Conservation (phyloP, 2,888 invertebrate species). For the Morinoia aosen region DNA sequence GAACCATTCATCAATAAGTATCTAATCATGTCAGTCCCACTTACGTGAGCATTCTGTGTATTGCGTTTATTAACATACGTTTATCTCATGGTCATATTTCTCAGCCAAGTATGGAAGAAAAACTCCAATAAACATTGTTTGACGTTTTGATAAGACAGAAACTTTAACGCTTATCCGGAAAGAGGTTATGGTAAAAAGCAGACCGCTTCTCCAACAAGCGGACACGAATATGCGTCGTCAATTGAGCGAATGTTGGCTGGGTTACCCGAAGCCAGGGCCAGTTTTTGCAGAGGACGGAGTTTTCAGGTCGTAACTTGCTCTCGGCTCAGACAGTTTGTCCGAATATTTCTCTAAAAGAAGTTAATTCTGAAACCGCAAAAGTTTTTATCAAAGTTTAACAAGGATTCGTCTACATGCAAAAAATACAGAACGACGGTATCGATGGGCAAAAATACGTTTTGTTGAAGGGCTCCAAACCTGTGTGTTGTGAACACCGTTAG, state of each 20-base stretch:
- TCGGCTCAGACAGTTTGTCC: background rate
- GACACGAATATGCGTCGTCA: background rate
- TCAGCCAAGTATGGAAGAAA: background rate
- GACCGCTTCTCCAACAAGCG: background rate
- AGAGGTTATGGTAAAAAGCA: background rate
- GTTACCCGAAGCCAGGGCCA: background rate
- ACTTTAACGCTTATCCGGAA: background rate
- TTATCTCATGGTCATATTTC: background rate
- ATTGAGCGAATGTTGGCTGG: background rate
- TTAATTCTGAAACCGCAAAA: background rate
- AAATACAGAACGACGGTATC: background rate
- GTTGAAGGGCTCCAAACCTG: background rate
- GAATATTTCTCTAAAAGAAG: background rate
- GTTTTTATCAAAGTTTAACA: background rate
- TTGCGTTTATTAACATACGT: background rate
- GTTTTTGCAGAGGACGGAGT: background rate
- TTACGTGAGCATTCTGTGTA: background rate
- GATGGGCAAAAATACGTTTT: background rate
- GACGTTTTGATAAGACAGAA: background rate
- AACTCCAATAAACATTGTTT: background rate
- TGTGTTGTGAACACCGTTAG: background rate
- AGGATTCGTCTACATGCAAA: background rate
- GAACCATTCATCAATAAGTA: background rate
- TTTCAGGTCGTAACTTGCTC: background rate
- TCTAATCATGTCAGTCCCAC: background rate